phyloP scores from a whole-genome alignment of 2,797 vertebrate species.

The Hippoglossus hippoglossus region DNA sequence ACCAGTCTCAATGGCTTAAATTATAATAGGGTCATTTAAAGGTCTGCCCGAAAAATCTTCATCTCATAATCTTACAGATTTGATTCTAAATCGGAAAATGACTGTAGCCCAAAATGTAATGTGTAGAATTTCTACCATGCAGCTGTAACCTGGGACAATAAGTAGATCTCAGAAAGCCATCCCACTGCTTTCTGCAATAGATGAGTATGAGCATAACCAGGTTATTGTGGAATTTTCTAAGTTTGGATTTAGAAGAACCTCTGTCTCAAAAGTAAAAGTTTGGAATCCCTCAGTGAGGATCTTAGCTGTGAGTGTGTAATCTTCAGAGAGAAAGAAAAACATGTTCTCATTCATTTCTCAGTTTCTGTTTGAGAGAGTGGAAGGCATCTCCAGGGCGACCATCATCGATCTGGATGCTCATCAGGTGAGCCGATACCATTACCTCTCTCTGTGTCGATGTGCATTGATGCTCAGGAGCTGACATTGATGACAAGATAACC shows the following conservation, averaged over 20 bases:
- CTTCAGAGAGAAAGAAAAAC: slow-evolving; percentile 5
- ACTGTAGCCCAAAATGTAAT: neutral
- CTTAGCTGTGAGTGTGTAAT: slow-evolving; percentile 7
- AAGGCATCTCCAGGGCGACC: slow-evolving; percentile 90
- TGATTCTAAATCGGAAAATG: too few relatives aligned
- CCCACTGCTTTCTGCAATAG: too few relatives aligned
- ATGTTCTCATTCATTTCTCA: slow-evolving; percentile 61
- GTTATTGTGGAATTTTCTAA: neutral
- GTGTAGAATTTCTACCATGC: too few relatives aligned
- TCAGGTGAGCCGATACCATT: slow-evolving; percentile 86
- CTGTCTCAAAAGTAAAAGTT: neutral
- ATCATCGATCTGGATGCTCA: slow-evolving; percentile 97
- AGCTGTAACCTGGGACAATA: too few relatives aligned
- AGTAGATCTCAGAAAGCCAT: too few relatives aligned
- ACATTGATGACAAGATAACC: slow-evolving; percentile 44
- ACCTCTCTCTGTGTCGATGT: slow-evolving; percentile 31
- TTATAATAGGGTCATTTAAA: too few relatives aligned
- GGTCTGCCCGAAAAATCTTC: too few relatives aligned
- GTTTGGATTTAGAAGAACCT: neutral
- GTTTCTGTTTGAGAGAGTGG: slow-evolving; percentile 94
- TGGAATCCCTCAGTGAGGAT: neutral
- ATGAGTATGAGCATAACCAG: neutral
- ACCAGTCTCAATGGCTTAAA: too few relatives aligned
- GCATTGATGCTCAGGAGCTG: slow-evolving; percentile 25
- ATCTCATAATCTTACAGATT: too few relatives aligned